Evolutionary conservation across 2,888 invertebrate species (phyloP).

Genomic region (Schizaphis graminum): DNA sequence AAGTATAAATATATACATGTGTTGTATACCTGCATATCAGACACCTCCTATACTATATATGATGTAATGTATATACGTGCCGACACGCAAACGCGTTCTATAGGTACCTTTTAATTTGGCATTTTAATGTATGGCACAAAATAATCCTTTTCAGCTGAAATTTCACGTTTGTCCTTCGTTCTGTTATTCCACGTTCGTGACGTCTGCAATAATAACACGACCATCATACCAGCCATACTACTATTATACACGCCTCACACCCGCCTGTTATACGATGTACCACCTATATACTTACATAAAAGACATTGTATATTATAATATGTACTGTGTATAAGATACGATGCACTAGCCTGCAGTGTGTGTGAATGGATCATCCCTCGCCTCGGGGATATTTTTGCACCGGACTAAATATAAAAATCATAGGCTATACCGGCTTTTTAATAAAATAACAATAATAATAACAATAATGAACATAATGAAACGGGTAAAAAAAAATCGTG

Average conservation of each 20-base stretch:
- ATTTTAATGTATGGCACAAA: slow-evolving; percentile 28
- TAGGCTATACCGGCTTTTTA: slow-evolving; percentile 19
- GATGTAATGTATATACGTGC: slow-evolving; percentile 6
- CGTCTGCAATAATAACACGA: slow-evolving; percentile 46
- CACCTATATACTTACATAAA: background rate
- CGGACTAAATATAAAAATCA: slow-evolving; percentile 45
- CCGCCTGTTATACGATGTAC: slow-evolving; percentile 21
- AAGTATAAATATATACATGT: background rate
- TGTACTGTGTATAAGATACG: background rate
- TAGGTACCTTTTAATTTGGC: slow-evolving; percentile 47
- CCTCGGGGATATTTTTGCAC: slow-evolving; percentile 19
- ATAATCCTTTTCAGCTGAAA: slow-evolving; percentile 46
- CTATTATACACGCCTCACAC: slow-evolving; percentile 9
- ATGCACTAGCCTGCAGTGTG: background rate
- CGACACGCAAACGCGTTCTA: slow-evolving; percentile 52
- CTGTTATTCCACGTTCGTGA: slow-evolving; percentile 48
- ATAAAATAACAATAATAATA: slow-evolving; percentile 1
- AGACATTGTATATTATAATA: slow-evolving; percentile 20
- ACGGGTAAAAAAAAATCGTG: background rate
- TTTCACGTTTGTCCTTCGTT: slow-evolving; percentile 50
- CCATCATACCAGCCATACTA: background rate
- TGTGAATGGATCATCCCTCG: slow-evolving; percentile 27
- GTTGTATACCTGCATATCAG: background rate
- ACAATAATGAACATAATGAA: background rate
- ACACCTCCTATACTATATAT: background rate